A percentile compares a stretch with the other conserved stretches of the same genome.
Conservation (phyloP, 1,140 invertebrate genomes). For the Coenobita brevimanus region DNA sequence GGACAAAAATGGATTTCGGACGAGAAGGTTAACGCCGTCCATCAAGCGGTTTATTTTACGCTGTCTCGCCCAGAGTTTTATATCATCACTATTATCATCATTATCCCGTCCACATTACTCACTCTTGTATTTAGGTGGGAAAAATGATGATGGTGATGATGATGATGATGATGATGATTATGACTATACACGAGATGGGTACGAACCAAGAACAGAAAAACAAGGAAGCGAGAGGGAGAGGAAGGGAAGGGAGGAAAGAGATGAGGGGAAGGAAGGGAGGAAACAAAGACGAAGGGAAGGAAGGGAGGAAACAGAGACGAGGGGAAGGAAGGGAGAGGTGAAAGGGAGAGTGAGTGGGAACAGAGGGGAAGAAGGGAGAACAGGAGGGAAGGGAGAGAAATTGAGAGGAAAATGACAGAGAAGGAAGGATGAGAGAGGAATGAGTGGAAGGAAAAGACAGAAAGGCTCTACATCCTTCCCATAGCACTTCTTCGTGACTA, state of each 20-base stretch:
- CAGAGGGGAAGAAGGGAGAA: neutral
- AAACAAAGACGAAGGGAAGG: neutral
- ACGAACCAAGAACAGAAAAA: neutral
- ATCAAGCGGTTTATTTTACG: too few species aligned
- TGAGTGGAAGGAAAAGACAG: neutral
- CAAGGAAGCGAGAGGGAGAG: neutral
- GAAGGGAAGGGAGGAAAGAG: neutral
- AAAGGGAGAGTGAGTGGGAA: neutral
- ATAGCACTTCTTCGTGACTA: too few species aligned
- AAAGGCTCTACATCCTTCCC: too few species aligned
- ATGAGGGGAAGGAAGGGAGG: neutral
- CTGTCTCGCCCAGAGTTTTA: too few species aligned
- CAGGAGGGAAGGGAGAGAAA: neutral
- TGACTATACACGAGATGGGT: too few species aligned
- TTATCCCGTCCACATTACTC: too few species aligned
- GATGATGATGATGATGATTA: too few species aligned
- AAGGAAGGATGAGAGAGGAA: neutral
- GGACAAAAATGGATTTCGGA: too few species aligned
- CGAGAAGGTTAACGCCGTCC: too few species aligned
- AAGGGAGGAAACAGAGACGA: neutral
- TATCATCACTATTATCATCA: too few species aligned
- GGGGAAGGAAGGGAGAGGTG: neutral
- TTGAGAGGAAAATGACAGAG: neutral
- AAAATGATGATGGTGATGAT: too few species aligned
- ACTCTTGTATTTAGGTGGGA: too few species aligned